Percentiles rank a stretch among this genome's conserved stretches.
Evolutionary conservation across 2,113 vertebrate genomes (phyloP).

Genomic region (Dasypus novemcinctus): DNA sequence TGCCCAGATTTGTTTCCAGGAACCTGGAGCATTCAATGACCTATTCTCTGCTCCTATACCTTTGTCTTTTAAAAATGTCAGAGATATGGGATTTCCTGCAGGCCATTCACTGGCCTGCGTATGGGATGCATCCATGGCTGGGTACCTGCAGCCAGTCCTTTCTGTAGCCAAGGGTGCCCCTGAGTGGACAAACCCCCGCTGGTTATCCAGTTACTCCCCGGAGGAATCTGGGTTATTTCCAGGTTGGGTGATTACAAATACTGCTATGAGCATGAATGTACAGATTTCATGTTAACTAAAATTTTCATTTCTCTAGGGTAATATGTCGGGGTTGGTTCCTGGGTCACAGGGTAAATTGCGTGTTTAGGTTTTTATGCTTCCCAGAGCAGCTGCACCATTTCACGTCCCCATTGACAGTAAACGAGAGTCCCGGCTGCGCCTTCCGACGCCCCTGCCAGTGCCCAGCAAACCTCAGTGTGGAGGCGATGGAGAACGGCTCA

Average conservation of each 20-base stretch:
- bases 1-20: too few species aligned
- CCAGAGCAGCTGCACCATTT: accelerated
- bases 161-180: accelerated
- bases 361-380: too few species aligned
- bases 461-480: neutral
- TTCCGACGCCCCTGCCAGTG: accelerated
- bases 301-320: neutral
- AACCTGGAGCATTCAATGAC: accelerated
- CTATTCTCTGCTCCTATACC: neutral
- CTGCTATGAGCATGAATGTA: accelerated
- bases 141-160: neutral
- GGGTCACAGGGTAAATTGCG: accelerated
- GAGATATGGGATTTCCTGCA: accelerated
- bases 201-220: neutral
- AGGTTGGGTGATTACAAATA: accelerated
- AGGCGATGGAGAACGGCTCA: too few species aligned
- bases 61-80: neutral
- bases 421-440: accelerated
- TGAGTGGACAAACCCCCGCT: accelerated
- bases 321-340: neutral
- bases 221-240: neutral
- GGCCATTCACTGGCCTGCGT: accelerated
- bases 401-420: accelerated
- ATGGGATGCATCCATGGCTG: accelerated
- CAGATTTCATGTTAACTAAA: accelerated